Evolutionary conservation across 2,888 invertebrate genomes (phyloP).

Genomic region (Aplocera efformata): DNA sequence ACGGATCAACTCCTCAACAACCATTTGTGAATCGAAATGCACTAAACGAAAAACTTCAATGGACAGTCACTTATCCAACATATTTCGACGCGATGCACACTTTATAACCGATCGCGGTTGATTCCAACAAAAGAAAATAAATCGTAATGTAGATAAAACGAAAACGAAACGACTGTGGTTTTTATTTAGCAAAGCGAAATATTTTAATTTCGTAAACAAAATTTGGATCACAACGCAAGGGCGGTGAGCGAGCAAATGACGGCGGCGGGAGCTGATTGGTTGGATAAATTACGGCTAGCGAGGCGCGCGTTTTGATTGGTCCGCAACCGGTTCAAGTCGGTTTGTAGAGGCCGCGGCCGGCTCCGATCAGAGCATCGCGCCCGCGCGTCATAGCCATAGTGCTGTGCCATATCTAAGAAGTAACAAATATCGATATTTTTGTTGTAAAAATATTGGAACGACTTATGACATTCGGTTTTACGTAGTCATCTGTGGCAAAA

Average conservation of each 20-base stretch:
- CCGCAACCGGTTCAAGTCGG: conserved; percentile 70
- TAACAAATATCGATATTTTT: no score
- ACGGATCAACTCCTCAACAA: conserved; percentile 56
- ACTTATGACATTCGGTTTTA: no score
- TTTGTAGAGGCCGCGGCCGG: conserved; percentile 67
- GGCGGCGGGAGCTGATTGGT: conserved; percentile 66
- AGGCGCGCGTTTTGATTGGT: conserved; percentile 64
- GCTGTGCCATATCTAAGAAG: no score
- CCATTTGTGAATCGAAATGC: conserved; percentile 59
- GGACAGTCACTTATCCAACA: conserved; percentile 63
- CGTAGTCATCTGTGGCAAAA: no score
- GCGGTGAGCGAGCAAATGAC: conserved; percentile 57
- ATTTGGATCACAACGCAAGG: conserved; percentile 45
- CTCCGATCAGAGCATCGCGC: conserved; percentile 63
- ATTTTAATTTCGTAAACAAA: conserved; percentile 35
- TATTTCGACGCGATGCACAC: conserved; percentile 44
- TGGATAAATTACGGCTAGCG: conserved; percentile 62
- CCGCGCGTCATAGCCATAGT: conserved; percentile 45
- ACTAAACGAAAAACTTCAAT: conserved; percentile 35
- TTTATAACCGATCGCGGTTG: conserved; percentile 30
- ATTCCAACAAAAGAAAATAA: conserved; percentile 1
- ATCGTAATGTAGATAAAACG: neutral
- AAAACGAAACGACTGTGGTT: no score
- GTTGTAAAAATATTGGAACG: no score
- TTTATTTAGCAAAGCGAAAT: conserved; percentile 41